Conservation (phyloP, 2,113 vertebrate genomes). For the Etheostoma cragini region DNA sequence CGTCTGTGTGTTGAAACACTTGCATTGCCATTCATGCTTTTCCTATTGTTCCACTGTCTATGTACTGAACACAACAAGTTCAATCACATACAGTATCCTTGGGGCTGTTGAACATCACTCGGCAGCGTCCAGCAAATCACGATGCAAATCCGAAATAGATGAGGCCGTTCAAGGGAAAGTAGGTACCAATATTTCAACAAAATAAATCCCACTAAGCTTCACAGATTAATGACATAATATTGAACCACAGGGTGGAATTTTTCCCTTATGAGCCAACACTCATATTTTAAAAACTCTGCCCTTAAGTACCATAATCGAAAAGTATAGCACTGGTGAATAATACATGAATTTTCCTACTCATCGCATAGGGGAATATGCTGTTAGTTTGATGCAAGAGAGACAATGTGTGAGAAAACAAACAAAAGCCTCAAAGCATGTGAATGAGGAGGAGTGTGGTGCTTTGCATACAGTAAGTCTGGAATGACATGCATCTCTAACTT, state of each 20-base stretch:
- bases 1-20: not conserved
- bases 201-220: constrained; percentile 32
- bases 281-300: constrained; percentile 34
- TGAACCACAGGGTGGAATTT: constrained; percentile 17
- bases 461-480: constrained; percentile 13
- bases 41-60: not conserved
- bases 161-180: constrained; percentile 11
- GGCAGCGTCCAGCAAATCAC: not conserved
- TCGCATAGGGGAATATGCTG: not conserved
- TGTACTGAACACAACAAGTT: not conserved
- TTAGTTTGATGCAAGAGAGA: constrained; percentile 20
- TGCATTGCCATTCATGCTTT: not conserved
- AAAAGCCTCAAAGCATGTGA: constrained; percentile 40
- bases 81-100: not conserved
- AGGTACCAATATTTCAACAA: constrained; percentile 32
- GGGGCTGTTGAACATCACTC: not conserved
- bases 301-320: constrained; percentile 8
- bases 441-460: not conserved
- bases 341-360: constrained; percentile 36
- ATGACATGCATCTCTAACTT: constrained; percentile 5
- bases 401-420: constrained; percentile 16
- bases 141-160: constrained; percentile 27
- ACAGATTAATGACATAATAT: constrained; percentile 32
- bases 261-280: not conserved
- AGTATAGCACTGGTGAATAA: constrained; percentile 28